A percentile compares a stretch with the other conserved stretches of the same genome.
phyloP scores from a whole-genome alignment of 2,113 vertebrate species.

The Tachuris rubrigastra region DNA sequence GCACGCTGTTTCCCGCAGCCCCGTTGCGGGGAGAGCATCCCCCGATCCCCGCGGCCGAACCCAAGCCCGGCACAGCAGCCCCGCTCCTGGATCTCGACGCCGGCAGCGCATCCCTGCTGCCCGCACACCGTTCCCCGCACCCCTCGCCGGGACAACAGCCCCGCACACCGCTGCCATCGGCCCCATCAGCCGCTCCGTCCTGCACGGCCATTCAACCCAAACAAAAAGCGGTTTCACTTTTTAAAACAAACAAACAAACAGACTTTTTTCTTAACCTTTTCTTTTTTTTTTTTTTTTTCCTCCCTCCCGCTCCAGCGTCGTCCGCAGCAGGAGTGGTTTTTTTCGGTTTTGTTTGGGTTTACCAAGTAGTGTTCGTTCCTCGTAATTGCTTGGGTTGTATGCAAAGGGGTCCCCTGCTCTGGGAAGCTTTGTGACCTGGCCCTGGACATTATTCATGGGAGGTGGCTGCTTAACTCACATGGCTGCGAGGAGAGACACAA shows the following conservation, averaged over 20 bases:
- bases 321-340: not conserved
- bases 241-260: not conserved
- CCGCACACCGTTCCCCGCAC: not conserved
- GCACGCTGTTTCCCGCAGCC: too few relatives aligned
- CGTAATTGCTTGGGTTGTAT: not conserved
- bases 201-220: not conserved
- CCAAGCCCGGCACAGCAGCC: too few relatives aligned
- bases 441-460: conserved; percentile 12
- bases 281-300: rapidly evolving
- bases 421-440: conserved; percentile 29
- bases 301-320: rapidly evolving
- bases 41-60: too few relatives aligned
- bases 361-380: not conserved
- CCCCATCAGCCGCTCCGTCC: not conserved
- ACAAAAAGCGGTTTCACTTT: not conserved
- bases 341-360: not conserved
- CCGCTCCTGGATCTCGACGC: too few relatives aligned
- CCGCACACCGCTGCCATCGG: not conserved
- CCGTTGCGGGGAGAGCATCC: too few relatives aligned
- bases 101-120: not conserved
- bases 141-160: not conserved
- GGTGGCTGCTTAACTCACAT: not conserved
- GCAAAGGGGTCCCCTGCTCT: not conserved
- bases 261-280: rapidly evolving
- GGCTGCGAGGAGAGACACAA: not conserved